phyloP scores from a whole-genome alignment of 1,140 invertebrate species.

The Drosophila arizonae region DNA sequence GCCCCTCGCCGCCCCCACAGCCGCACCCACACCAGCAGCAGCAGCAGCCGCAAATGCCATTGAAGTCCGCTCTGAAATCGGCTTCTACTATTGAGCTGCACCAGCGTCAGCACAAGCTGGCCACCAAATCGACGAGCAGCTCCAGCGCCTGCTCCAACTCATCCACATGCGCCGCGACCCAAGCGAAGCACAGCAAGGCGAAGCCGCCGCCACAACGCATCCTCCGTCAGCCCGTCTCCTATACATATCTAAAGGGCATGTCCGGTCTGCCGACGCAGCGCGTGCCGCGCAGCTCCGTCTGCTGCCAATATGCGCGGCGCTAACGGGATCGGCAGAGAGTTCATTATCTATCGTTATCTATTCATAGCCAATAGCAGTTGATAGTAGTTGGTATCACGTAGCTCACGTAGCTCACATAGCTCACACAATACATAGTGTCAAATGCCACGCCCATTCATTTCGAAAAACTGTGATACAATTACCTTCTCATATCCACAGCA shows the following conservation, averaged over 20 bases:
- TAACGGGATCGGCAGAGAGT: slow-evolving; percentile 33
- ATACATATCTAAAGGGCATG: slow-evolving; percentile 90
- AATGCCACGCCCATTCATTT: slow-evolving; percentile 55
- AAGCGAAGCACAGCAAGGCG: slow-evolving; percentile 50
- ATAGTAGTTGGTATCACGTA: neutral
- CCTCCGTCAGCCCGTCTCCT: slow-evolving; percentile 88
- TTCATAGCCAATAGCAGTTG: neutral
- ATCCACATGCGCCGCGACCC: slow-evolving; percentile 30
- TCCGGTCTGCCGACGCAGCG: slow-evolving; percentile 91
- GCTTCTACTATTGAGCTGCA: slow-evolving; percentile 68
- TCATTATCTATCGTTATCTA: too few relatives aligned
- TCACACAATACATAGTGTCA: neutral
- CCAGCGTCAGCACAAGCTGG: slow-evolving; percentile 43
- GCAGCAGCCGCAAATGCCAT: slow-evolving; percentile 36
- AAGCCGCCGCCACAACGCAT: slow-evolving; percentile 87
- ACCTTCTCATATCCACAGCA: slow-evolving; percentile 31
- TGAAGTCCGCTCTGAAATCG: slow-evolving; percentile 77
- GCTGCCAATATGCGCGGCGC: slow-evolving; percentile 79
- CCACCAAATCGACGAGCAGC: slow-evolving; percentile 38
- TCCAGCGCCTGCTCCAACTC: slow-evolving; percentile 41
- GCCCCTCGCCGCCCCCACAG: slow-evolving; percentile 79
- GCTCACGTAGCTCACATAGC: neutral
- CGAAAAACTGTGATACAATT: slow-evolving; percentile 74
- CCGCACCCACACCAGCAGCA: slow-evolving; percentile 54
- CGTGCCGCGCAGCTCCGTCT: slow-evolving; percentile 85